Percentiles rank a stretch among this genome's conserved stretches.
These are phyloP conservation scores for Rousettus leschenaultii DNA, from an alignment of 2,113 vertebrate genomes.

Conservation along the genomic window DNA sequence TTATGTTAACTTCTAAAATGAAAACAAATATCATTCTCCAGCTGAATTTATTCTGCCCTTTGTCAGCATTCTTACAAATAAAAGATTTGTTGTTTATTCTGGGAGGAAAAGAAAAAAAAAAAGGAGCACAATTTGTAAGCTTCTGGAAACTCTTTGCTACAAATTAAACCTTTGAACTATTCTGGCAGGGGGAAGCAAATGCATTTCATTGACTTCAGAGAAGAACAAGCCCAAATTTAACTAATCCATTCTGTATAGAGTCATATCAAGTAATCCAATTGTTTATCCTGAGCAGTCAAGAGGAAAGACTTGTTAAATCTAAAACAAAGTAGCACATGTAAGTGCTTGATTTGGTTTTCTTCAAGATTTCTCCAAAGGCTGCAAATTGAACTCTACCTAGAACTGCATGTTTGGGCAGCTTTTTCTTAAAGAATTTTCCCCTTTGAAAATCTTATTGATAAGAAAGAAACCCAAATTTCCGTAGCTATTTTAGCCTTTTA, in stretches of 20 bases:
- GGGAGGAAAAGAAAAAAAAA: too few species aligned
- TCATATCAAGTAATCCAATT: conserved; percentile 65
- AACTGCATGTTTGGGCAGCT: background rate
- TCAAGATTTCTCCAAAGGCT: conserved; percentile 40
- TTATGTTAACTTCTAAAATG: conserved; percentile 2
- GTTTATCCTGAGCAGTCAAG: conserved; percentile 63
- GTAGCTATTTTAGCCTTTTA: background rate
- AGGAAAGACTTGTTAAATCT: conserved; percentile 55
- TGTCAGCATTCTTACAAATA: background rate
- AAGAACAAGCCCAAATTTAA: conserved; percentile 40
- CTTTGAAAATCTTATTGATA: background rate
- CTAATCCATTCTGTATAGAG: conserved; percentile 63
- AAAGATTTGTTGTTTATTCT: background rate
- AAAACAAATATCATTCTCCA: conserved; percentile 8
- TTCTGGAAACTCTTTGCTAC: background rate
- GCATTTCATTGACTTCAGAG: conserved; percentile 44
- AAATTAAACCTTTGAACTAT: conserved; percentile 27
- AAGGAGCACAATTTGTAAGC: background rate
- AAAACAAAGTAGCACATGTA: conserved; percentile 52
- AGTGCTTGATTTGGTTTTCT: conserved; percentile 46
- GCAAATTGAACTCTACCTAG: background rate
- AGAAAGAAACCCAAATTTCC: background rate
- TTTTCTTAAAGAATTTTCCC: background rate
- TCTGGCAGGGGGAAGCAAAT: background rate
- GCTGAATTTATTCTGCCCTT: background rate